Conservation (phyloP, 2,113 vertebrate genomes). For the Paradoxurus hermaphroditus region DNA sequence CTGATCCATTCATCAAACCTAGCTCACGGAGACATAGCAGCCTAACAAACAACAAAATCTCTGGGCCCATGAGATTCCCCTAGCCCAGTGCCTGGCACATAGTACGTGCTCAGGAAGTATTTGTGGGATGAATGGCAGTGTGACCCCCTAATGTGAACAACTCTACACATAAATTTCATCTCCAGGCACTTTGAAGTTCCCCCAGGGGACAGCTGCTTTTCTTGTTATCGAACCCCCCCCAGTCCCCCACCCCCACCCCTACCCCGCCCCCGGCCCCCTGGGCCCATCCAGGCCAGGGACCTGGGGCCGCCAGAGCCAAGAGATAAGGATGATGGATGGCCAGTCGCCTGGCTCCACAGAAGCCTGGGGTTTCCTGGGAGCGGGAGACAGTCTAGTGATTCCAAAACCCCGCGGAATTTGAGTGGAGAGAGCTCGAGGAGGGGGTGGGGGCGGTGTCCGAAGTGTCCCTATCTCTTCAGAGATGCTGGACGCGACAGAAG, state of each 20-base stretch:
- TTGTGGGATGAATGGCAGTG: conserved; percentile 34
- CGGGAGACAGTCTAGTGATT: conserved; percentile 80
- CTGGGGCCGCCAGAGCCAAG: conserved; percentile 84
- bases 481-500: conserved; percentile 10
- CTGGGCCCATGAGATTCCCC: neutral
- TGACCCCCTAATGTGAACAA: conserved; percentile 53
- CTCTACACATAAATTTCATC: conserved; percentile 75
- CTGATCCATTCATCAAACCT: neutral
- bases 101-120: conserved; percentile 64
- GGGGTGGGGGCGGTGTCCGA: neutral
- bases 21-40: neutral
- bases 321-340: conserved; percentile 97
- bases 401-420: conserved; percentile 80
- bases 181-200: conserved; percentile 88
- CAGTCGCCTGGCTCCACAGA: conserved; percentile 91
- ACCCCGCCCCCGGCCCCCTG: conserved; percentile 49
- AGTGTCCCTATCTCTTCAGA: conserved; percentile 46
- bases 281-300: conserved; percentile 81
- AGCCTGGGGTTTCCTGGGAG: conserved; percentile 89
- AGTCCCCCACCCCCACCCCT: conserved; percentile 66
- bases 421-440: conserved; percentile 11
- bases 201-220: conserved; percentile 85
- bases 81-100: conserved; percentile 9
- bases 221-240: conserved; percentile 83
- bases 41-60: neutral